Conservation (phyloP, 1,140 invertebrate genomes). For the Mya arenaria region DNA sequence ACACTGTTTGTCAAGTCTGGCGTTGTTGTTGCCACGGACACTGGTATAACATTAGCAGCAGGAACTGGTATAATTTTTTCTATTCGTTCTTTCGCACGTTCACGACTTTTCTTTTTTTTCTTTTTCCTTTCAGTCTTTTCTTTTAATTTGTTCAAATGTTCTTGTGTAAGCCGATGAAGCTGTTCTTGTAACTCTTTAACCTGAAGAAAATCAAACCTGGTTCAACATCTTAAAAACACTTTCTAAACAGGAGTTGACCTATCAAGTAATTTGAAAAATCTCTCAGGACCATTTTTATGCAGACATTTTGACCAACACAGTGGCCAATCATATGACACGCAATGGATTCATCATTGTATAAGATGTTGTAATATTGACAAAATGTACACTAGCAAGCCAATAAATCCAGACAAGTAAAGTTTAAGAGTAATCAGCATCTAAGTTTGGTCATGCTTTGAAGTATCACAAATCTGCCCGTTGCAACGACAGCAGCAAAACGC, state of each 20-base stretch:
- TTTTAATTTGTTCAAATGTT: conserved; percentile 80
- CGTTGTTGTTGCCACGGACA: conserved; percentile 67
- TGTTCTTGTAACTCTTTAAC: conserved; percentile 78
- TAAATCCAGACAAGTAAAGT: no score
- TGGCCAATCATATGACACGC: conserved; percentile 68
- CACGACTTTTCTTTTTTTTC: conserved; percentile 76
- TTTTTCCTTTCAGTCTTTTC: conserved; percentile 86
- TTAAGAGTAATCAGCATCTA: conserved; percentile 43
- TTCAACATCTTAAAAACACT: no score
- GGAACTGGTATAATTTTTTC: conserved; percentile 69
- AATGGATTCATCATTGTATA: conserved; percentile 68
- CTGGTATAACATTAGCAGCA: conserved; percentile 66
- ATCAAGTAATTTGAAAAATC: no score
- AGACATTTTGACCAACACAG: background rate
- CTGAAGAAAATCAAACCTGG: no score
- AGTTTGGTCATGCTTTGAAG: conserved; percentile 40
- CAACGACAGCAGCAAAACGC: conserved; percentile 36
- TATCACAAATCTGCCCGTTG: background rate
- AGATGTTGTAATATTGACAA: no score
- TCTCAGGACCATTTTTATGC: conserved; percentile 45
- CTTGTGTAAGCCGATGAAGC: conserved; percentile 77
- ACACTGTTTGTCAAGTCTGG: conserved; percentile 72
- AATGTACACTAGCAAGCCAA: no score
- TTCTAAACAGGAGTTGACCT: no score
- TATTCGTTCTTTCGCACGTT: conserved; percentile 70